Base-by-base conservation (phyloP, 2,113 vertebrate genomes). In the Sorex fumeus region DNA sequence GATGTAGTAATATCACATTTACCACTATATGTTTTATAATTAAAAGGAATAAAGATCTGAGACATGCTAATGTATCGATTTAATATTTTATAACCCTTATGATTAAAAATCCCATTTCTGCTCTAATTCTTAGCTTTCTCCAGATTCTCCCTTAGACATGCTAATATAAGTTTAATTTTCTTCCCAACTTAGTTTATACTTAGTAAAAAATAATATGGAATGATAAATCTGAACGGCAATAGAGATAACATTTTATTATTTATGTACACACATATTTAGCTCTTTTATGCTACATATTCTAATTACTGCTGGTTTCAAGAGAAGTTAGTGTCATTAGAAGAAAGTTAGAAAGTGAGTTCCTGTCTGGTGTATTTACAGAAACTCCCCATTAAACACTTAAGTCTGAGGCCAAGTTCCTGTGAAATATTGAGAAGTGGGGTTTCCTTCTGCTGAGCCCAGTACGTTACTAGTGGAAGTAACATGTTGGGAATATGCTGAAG, bases 11-110 rank as follows among this genome's bases (percentile, higher is more conserved):
- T 88, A 84, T 28, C 50, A 47, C 78, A 67, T 85, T 84, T 90
- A 84, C 45, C 34, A 75, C 27, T 30, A 28, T 43, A 1, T 82
- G 67, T 91, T 91, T 90, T 70, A n/a, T 82, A 87, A 19, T 90
- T 71, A 87, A 87, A 84, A 70, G 90, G 94, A 88, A 94, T 77
- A 84, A 91, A 76, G 16, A 64, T 64, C 79, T 62, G 40, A 79
- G 71, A 82, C 12, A 36, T 13, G 6, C 30, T 93, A 81, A 93
- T 71, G 64, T 93, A 43, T 77, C 90, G 89, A 84, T 36, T 40
- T 23, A 81, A 76, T 82, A 95, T 84, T 89, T 84, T 53, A 82
- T 82, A 90, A 11, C n/a, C 64, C 82, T 93, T 76, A 50, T 91
- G 30, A 78, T 95, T 87, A 91, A 91, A 87, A 84, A 23, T 75